phyloP scores from a whole-genome alignment of 2,113 vertebrate species.

The Riparia riparia region DNA sequence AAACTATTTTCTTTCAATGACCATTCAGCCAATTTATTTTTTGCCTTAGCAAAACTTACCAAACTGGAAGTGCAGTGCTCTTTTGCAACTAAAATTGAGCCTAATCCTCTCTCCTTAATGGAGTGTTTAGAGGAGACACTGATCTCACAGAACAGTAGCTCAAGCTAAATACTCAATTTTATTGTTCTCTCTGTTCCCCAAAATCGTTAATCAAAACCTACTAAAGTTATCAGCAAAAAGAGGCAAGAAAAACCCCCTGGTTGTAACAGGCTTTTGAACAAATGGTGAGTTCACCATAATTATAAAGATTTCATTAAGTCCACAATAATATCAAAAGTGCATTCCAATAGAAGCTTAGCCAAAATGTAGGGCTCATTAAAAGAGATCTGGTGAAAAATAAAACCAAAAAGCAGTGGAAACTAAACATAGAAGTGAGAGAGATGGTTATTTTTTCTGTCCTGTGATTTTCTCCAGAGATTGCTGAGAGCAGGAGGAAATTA shows the following conservation, averaged over 20 bases:
- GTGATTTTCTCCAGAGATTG: neutral
- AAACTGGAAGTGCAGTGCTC: neutral
- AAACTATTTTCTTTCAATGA: neutral
- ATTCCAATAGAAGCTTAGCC: neutral
- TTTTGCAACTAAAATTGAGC: neutral
- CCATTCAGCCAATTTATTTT: neutral
- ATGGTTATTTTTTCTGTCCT: neutral
- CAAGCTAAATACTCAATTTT: neutral
- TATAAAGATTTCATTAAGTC: neutral
- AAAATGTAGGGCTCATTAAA: neutral
- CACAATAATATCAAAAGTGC: neutral
- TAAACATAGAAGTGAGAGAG: neutral
- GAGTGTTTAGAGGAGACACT: neutral
- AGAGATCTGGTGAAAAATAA: neutral
- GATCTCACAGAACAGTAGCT: neutral
- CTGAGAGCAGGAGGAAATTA: neutral
- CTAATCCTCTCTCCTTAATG: neutral
- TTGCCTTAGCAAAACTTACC: neutral
- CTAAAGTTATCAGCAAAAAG: neutral
- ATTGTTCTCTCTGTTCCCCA: neutral
- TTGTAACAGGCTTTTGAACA: neutral
- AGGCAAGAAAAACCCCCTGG: neutral
- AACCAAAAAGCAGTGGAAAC: neutral
- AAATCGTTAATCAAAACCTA: neutral
- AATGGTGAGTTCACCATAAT: neutral